Percentiles rank a stretch among this genome's conserved stretches.
Conservation (phyloP, 1,140 invertebrate genomes). For the Drosophila biarmipes region DNA sequence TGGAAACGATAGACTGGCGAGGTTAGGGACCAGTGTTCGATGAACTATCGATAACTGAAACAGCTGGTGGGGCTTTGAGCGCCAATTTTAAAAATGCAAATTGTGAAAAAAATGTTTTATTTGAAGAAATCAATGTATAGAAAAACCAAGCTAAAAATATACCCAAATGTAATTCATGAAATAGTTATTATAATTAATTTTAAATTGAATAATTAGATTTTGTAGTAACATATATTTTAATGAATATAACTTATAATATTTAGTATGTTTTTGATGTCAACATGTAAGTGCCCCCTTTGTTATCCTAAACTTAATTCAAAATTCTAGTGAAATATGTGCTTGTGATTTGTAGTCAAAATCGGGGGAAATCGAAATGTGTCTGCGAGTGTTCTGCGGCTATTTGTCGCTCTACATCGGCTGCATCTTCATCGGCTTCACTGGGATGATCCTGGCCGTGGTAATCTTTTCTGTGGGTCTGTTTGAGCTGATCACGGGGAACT, state of each 20-base stretch:
- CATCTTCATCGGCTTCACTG: slow-evolving; percentile 10
- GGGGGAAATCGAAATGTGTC: slow-evolving; percentile 11
- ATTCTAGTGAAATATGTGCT: slow-evolving; percentile 9
- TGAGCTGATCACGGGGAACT: neutral
- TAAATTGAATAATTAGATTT: neutral
- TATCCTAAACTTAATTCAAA: neutral
- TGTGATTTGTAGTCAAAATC: slow-evolving; percentile 7
- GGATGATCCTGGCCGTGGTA: neutral
- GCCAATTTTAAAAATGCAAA: neutral
- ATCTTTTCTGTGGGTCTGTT: slow-evolving; percentile 8
- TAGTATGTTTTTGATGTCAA: slow-evolving; percentile 5
- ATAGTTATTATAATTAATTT: no score
- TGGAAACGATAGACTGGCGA: neutral
- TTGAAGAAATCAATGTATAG: neutral
- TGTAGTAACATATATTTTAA: neutral
- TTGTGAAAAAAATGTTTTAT: neutral
- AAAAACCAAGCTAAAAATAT: no score
- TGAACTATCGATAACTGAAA: slow-evolving; percentile 5
- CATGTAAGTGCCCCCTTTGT: neutral
- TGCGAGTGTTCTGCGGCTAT: slow-evolving; percentile 10
- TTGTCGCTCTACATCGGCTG: slow-evolving; percentile 20
- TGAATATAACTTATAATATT: neutral
- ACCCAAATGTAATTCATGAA: no score
- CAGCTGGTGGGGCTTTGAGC: neutral
- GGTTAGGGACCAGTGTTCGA: no score